Conservation (phyloP, 2,113 vertebrate species). For the Oreochromis aureus region DNA sequence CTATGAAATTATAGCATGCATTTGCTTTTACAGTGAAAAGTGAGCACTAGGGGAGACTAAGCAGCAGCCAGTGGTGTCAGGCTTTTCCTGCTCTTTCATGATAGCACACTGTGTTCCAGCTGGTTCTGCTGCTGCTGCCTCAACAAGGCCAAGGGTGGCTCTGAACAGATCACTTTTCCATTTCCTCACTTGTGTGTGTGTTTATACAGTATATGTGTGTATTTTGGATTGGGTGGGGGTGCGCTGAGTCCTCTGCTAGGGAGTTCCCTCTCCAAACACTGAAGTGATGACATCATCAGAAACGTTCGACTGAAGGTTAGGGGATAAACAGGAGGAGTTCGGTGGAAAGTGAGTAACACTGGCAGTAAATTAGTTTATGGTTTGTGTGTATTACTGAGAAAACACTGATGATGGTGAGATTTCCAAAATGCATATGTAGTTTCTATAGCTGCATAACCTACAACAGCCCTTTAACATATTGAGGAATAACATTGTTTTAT, state of each 20-base stretch:
- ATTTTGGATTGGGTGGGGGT: conserved; percentile 35
- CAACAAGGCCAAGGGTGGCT: conserved; percentile 54
- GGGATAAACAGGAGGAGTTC: conserved; percentile 19
- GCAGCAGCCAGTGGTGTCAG: conserved; percentile 16
- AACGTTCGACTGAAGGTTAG: conserved; percentile 3
- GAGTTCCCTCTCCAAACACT: conserved; percentile 67
- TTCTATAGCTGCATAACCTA: not conserved
- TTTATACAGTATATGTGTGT: conserved; percentile 6
- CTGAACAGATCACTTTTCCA: conserved; percentile 65
- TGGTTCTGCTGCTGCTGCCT: conserved; percentile 46
- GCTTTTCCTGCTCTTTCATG: conserved; percentile 33
- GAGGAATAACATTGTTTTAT: not conserved
- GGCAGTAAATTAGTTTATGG: not conserved
- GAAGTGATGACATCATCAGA: conserved; percentile 66
- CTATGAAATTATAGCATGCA: not conserved
- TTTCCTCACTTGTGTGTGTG: conserved; percentile 52
- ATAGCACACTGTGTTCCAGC: conserved; percentile 51
- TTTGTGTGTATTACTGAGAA: conserved; percentile 5
- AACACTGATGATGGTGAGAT: not conserved
- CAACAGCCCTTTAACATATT: not conserved
- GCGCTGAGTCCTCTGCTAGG: conserved; percentile 47
- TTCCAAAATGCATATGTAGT: not conserved
- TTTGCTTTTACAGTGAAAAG: not conserved
- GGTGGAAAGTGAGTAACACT: conserved; percentile 28
- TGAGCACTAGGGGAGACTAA: conserved; percentile 23